phyloP scores from a whole-genome alignment of 1,140 invertebrate genomes.

The Drosophila ambigua region DNA sequence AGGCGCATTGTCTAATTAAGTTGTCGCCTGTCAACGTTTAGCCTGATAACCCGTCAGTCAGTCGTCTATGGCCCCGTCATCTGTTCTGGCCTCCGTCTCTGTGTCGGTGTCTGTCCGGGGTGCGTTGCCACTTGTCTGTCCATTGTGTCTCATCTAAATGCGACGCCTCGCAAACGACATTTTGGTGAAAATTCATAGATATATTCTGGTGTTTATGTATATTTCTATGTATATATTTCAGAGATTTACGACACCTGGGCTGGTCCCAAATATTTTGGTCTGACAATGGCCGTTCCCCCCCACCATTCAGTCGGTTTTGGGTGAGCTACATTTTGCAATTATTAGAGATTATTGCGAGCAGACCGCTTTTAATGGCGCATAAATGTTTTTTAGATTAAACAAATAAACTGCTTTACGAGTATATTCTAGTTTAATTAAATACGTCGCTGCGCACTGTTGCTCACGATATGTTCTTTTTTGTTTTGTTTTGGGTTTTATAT shows the following conservation, averaged over 20 bases:
- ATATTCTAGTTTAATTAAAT: slow-evolving; percentile 43
- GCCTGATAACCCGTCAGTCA: slow-evolving; percentile 57
- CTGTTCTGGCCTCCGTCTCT: slow-evolving; percentile 5
- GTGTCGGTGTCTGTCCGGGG: background rate
- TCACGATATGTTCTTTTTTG: slow-evolving; percentile 3
- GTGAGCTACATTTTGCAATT: slow-evolving; percentile 43
- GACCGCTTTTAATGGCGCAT: slow-evolving; percentile 63
- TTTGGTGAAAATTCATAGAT: slow-evolving; percentile 8
- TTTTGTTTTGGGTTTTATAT: too few species aligned
- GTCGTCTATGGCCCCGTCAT: slow-evolving; percentile 23
- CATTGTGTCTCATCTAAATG: slow-evolving; percentile 53
- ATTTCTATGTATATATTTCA: slow-evolving; percentile 48
- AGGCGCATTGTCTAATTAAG: slow-evolving; percentile 67
- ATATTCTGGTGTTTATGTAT: slow-evolving; percentile 29
- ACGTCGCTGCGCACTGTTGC: slow-evolving; percentile 12
- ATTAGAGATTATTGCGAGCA: slow-evolving; percentile 7
- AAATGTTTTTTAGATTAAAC: slow-evolving; percentile 65
- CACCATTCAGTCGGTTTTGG: slow-evolving; percentile 10
- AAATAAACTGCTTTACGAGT: slow-evolving; percentile 41
- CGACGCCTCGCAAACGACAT: slow-evolving; percentile 16
- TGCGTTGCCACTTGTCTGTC: slow-evolving; percentile 62
- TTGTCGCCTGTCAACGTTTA: slow-evolving; percentile 67
- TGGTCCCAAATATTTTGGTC: slow-evolving; percentile 19
- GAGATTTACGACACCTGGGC: slow-evolving; percentile 55
- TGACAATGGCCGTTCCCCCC: slow-evolving; percentile 25